Evolutionary conservation across 1,140 invertebrate genomes (phyloP).

Genomic region (Halyomorpha halys): DNA sequence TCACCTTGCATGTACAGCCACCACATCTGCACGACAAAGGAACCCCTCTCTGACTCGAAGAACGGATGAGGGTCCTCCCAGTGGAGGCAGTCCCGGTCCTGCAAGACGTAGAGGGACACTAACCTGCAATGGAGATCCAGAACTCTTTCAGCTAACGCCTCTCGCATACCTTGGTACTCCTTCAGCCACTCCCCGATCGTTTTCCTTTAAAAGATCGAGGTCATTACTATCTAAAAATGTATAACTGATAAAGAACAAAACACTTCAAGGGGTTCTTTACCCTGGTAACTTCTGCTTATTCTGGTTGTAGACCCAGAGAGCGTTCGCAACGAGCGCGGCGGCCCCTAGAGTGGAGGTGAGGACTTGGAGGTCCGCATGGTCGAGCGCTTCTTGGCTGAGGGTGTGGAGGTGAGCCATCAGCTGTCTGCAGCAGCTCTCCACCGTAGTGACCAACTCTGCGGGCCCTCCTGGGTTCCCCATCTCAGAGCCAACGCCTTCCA

Average conservation of each 20-base stretch:
- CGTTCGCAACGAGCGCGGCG: slow-evolving; percentile 62
- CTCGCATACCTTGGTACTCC: slow-evolving; percentile 64
- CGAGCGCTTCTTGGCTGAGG: slow-evolving; percentile 64
- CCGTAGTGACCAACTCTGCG: slow-evolving; percentile 53
- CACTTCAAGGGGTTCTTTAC: not conserved
- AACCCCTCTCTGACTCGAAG: slow-evolving; percentile 57
- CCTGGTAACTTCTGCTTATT: slow-evolving; percentile 26
- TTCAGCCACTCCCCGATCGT: slow-evolving; percentile 43
- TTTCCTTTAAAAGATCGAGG: slow-evolving; percentile 24
- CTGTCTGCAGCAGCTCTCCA: slow-evolving; percentile 56
- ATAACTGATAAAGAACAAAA: not conserved
- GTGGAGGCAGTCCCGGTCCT: slow-evolving; percentile 60
- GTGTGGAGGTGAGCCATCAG: slow-evolving; percentile 63
- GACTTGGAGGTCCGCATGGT: slow-evolving; percentile 58
- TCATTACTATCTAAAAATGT: not conserved
- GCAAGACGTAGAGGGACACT: slow-evolving; percentile 62
- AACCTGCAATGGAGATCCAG: slow-evolving; percentile 64
- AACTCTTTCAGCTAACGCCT: slow-evolving; percentile 64
- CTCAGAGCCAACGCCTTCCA: not conserved
- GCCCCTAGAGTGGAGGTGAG: slow-evolving; percentile 66
- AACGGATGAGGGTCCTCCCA: slow-evolving; percentile 51
- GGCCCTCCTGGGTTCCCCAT: slow-evolving; percentile 41
- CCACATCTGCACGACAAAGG: slow-evolving; percentile 72
- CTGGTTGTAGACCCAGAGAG: slow-evolving; percentile 59
- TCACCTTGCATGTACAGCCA: slow-evolving; percentile 72